A percentile compares a stretch with the other conserved stretches of the same genome.
Conservation (phyloP, 2,113 vertebrate genomes). For the Montifringilla adamsi region DNA sequence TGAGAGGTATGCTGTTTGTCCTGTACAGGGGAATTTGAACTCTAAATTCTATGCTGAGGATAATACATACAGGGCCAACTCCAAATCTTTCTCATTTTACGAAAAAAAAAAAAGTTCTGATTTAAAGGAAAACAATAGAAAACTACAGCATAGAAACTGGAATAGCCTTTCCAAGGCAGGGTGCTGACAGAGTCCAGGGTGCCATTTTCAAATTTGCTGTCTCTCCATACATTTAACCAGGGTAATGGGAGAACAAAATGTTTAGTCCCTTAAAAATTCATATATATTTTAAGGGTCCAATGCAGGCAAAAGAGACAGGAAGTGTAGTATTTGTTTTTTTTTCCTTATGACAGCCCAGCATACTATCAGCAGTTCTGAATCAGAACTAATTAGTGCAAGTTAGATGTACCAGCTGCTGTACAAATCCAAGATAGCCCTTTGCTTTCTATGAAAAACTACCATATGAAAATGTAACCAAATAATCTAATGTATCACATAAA, state of each 20-base stretch:
- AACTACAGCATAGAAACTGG: background rate
- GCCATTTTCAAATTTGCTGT: background rate
- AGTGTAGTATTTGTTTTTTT: background rate
- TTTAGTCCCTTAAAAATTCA: background rate
- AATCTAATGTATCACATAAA: background rate
- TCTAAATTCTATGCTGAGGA: background rate
- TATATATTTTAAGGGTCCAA: background rate
- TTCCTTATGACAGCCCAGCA: background rate
- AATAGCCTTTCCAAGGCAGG: background rate
- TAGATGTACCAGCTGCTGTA: background rate
- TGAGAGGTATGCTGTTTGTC: background rate
- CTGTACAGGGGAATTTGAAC: background rate
- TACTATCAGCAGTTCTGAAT: accelerated
- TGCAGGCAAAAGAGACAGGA: background rate
- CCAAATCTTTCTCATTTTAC: background rate
- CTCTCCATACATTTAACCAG: background rate
- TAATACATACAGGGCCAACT: background rate
- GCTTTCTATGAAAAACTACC: background rate
- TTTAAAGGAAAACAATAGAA: background rate
- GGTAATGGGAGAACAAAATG: background rate
- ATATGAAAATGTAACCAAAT: background rate
- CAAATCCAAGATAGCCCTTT: background rate
- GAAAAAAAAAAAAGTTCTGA: background rate
- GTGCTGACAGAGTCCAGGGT: background rate
- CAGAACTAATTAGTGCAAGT: background rate